Evolutionary conservation across 2,797 vertebrate species (phyloP).

Genomic region (Picus viridis): DNA sequence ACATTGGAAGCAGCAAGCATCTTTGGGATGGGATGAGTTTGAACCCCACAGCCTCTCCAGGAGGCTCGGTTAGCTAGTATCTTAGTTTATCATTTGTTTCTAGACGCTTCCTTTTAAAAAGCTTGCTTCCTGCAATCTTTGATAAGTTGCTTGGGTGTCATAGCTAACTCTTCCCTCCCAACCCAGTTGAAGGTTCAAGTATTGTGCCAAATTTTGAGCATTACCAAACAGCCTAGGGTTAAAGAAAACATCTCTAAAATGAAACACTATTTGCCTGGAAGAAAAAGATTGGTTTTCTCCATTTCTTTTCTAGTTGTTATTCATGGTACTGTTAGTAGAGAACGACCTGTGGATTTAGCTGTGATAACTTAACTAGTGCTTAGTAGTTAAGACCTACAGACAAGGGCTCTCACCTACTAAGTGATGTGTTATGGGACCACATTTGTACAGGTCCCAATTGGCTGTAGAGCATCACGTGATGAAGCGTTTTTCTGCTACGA

Average conservation of each 20-base stretch:
- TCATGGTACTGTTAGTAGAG: not conserved
- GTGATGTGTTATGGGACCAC: not conserved
- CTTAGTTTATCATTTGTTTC: not conserved
- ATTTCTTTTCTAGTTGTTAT: not conserved
- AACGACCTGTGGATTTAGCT: not conserved
- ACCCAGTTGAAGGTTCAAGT: not conserved
- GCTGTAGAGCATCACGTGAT: not conserved
- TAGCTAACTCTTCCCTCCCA: not conserved
- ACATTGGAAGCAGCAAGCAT: not conserved
- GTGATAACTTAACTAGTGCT: not conserved
- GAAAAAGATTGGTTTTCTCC: not conserved
- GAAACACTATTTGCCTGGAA: not conserved
- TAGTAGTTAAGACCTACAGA: not conserved
- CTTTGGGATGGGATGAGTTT: not conserved
- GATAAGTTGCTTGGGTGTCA: not conserved
- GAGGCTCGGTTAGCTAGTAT: not conserved
- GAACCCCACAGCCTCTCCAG: not conserved
- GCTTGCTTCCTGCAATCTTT: not conserved
- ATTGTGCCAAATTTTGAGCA: not conserved
- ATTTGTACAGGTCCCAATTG: not conserved
- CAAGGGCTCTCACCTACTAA: not conserved
- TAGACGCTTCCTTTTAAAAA: not conserved
- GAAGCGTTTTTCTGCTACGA: not conserved
- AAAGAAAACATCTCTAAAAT: not conserved
- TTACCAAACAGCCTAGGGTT: not conserved